Base-by-base conservation (phyloP, 2,888 invertebrate species). In the Crematogaster levior region DNA sequence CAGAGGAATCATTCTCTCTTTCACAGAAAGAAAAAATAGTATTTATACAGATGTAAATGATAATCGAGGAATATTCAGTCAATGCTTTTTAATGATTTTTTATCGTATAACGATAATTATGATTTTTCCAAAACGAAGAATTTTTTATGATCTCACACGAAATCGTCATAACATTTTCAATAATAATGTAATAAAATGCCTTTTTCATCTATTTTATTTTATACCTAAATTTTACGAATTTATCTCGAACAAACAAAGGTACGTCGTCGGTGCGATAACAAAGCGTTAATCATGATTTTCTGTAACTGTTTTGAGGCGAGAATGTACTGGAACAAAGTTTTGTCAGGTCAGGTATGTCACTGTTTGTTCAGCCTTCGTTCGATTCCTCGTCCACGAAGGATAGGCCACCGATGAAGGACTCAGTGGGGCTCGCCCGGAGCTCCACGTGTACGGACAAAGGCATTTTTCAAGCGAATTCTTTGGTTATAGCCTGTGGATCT, bases 381-480 rank as follows among this genome's bases (percentile, higher is more conserved):
- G 4, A 61, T n/a, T 61, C 27, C 43, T 65, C 21, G 65, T n/a
- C 34, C 37, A 24, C 34, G 61, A 68, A 73, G 63, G 46, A 43
- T 48, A 30, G 24, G 27, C 37, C 58, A 6, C 40, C 15, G 21
- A 21, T n/a, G 75, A 83, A 84, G 75, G 84, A 81, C 82, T n/a
- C n/a, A n/a, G 34, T 6, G 4, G 34, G 34, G 75, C 40, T 48
- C 34, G 48, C 34, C 56, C 21, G 15, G 15, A 43, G 18, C 34
- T 79, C 58, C 82, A 82, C 43, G 65, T 61, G 77, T 30, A 82
- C 37, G 15, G 6, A 37, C 82, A 87, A 88, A 90, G 86, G 70
- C 80, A 84, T 81, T 85, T 82, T 85, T 85, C 85, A 75, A 87
- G 83, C 43, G 56, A 81, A 77, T 83, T 65, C 53, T 68, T 81